Conservation (phyloP, 2,888 invertebrate genomes). For the Tenthredo scrophulariae region DNA sequence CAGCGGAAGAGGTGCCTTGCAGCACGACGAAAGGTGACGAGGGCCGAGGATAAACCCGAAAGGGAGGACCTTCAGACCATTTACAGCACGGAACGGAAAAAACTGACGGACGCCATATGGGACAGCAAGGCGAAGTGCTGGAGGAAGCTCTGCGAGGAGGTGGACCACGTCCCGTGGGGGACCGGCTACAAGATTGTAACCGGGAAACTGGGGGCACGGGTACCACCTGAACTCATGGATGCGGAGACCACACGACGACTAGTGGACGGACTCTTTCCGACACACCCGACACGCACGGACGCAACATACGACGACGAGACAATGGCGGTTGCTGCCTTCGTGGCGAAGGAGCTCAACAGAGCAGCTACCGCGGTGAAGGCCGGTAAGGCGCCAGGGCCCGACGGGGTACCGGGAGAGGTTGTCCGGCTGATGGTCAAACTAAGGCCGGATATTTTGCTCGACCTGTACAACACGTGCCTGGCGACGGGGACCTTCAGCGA, state of each 20-base stretch:
- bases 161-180: slow-evolving; percentile 62
- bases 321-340: slow-evolving; percentile 17
- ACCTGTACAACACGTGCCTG: slow-evolving; percentile 56
- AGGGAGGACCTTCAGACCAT: slow-evolving; percentile 51
- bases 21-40: background rate
- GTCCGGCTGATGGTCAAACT: slow-evolving; percentile 44
- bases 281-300: slow-evolving; percentile 48
- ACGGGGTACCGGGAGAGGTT: slow-evolving; percentile 50
- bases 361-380: slow-evolving; percentile 25
- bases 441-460: slow-evolving; percentile 47
- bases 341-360: slow-evolving; percentile 53
- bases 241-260: slow-evolving; percentile 51
- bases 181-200: slow-evolving; percentile 61
- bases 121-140: slow-evolving; percentile 60
- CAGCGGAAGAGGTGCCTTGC: background rate
- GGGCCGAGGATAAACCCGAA: slow-evolving; percentile 46
- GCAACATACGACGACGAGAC: slow-evolving; percentile 25
- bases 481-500: slow-evolving; percentile 44
- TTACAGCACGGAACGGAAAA: slow-evolving; percentile 52
- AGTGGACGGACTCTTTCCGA: slow-evolving; percentile 55
- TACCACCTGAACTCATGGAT: slow-evolving; percentile 47
- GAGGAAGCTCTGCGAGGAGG: slow-evolving; percentile 62
- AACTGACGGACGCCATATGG: slow-evolving; percentile 53
- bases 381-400: slow-evolving; percentile 55
- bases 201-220: slow-evolving; percentile 53